These are phyloP conservation scores for Synanthedon tipuliformis DNA, from an alignment of 2,888 invertebrate genomes.

Conservation along the genomic window DNA sequence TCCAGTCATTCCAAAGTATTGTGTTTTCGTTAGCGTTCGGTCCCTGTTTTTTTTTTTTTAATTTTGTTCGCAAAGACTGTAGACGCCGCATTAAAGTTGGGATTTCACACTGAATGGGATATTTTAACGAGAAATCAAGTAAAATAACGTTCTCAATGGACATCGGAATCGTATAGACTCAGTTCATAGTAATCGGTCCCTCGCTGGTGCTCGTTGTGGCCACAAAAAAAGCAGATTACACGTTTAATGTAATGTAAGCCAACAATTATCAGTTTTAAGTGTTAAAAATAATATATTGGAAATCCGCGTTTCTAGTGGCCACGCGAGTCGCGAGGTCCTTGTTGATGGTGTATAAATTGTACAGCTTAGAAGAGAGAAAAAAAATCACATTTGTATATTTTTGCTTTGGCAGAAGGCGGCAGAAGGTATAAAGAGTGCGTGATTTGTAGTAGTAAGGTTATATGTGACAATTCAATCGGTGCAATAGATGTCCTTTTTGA, in stretches of 20 bases:
- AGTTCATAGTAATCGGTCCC: conserved; percentile 13
- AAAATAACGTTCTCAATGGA: conserved; percentile 5
- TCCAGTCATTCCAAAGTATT: neutral
- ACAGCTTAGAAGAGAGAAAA: conserved; percentile 39
- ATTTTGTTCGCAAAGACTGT: conserved; percentile 4
- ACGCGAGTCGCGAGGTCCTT: conserved; percentile 23
- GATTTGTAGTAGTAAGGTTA: conserved; percentile 35
- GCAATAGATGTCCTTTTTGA: conserved; percentile 19
- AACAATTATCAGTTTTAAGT: neutral
- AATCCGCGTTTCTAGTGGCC: conserved; percentile 8
- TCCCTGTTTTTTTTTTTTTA: neutral
- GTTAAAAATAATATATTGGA: neutral
- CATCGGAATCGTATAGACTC: conserved; percentile 44
- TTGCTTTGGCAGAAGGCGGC: conserved; percentile 50
- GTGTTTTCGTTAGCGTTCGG: neutral
- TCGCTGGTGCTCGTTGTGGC: conserved; percentile 4
- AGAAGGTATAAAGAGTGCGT: conserved; percentile 34
- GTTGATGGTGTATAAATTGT: conserved; percentile 57
- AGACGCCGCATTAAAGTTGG: neutral
- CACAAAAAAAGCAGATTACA: neutral
- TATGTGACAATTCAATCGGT: conserved; percentile 7
- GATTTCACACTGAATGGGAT: neutral
- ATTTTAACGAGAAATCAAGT: neutral
- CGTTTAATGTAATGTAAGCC: neutral
- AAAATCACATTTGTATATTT: conserved; percentile 59